Base-by-base conservation (phyloP, 2,888 invertebrate species). In the Drosophila helvetica region DNA sequence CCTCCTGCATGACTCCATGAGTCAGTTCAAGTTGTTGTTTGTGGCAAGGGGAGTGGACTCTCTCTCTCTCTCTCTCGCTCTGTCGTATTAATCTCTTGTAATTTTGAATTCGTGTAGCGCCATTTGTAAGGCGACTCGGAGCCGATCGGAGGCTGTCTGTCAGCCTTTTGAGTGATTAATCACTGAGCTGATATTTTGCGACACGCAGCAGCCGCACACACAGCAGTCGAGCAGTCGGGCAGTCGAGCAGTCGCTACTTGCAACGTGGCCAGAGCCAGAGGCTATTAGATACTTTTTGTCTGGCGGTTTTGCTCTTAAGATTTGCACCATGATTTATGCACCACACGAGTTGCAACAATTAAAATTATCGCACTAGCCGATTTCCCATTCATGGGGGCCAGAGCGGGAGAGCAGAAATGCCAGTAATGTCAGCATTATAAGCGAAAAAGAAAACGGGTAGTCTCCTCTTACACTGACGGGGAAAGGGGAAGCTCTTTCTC, bases 251-350 rank as follows among this genome's bases (percentile, higher is more conserved):
- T 70, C 69, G 88, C 84, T 84, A 85, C 86, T 80, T 77, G 57
- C 78, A 80, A 63, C 78, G 6, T 1, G 54, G 56, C 33, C 54
- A 8, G 15, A 59, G 72, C 62, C 79, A 79, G 63, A 72, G 33
- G 81, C 87, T 88, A 84, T 85, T 85, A 88, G 88, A 88, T 88
- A 88, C 76, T 70, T 84, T 82, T 84, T 79, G 86, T 76, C 71
- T 74, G 55, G 57, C 67, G 61, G 51, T 70, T 62, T 67, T 45
- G 78, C 83, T 86, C 74, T 82, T 82, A 79, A 84, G 85, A 87
- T 88, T 88, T 68, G 73, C 59, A 38, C 51, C 62, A 75, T 83
- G 85, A 86, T 86, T 86, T 88, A 86, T 88, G 87, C 63, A 22
- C 43, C 52, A 59, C 51, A 52, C 79, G 74, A 70, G 73, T 64